A percentile compares a stretch with the other conserved stretches of the same genome.
These are phyloP conservation scores for Anadara kagoshimensis DNA, from an alignment of 1,140 invertebrate species.

Conservation along the genomic window DNA sequence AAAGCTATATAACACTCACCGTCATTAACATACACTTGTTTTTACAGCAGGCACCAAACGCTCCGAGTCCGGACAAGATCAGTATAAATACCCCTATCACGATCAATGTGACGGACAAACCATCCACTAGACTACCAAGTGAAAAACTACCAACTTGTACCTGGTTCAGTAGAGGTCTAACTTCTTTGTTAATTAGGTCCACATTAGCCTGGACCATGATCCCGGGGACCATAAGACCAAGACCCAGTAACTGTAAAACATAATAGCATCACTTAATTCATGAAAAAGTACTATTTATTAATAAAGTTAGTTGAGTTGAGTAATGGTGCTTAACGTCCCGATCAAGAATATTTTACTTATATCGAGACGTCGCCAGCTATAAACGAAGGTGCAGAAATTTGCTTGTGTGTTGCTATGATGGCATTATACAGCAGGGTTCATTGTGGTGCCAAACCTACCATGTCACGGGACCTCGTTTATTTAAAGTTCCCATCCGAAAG, in stretches of 20 bases:
- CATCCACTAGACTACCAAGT: constrained; percentile 29
- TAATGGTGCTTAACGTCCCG: too few relatives aligned
- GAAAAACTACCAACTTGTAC: constrained; percentile 24
- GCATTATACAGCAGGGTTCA: too few relatives aligned
- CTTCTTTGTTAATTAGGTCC: constrained; percentile 37
- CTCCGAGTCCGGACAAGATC: constrained; percentile 38
- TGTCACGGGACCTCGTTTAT: too few relatives aligned
- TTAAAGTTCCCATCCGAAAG: too few relatives aligned
- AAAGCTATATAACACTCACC: constrained; percentile 22
- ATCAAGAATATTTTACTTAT: too few relatives aligned
- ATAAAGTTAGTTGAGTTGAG: too few relatives aligned
- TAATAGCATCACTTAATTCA: too few relatives aligned
- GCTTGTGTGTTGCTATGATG: too few relatives aligned
- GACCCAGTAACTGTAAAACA: constrained; percentile 41
- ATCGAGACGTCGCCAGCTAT: too few relatives aligned
- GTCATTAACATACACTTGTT: constrained; percentile 36
- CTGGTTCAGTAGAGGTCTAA: constrained; percentile 33
- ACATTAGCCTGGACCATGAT: constrained; percentile 36
- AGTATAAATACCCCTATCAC: constrained; percentile 38
- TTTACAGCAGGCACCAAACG: constrained; percentile 47
- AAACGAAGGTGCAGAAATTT: too few relatives aligned
- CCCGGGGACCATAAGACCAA: constrained; percentile 45
- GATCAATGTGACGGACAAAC: constrained; percentile 43
- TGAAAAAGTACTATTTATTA: too few relatives aligned
- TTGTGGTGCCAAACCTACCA: too few relatives aligned